Base-by-base conservation (phyloP, 2,113 vertebrate species). In the Festucalex cinctus region DNA sequence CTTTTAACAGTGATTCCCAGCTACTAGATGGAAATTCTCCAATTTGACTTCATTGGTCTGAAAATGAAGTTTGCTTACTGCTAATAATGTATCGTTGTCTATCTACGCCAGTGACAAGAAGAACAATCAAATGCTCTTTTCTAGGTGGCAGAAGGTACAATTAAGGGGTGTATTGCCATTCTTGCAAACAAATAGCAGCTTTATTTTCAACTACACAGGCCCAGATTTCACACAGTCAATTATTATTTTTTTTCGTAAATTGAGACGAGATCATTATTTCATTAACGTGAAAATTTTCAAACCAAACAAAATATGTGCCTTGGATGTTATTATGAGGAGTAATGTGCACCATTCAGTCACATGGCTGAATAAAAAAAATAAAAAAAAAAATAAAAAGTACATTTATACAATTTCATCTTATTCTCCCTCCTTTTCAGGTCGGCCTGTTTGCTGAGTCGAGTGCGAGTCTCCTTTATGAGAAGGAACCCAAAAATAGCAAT, bases 401-500 rank as follows among this genome's bases (percentile, higher is more conserved):
- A 20, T 49, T 49, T 19, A 41, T 41, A 43, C 39, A 14, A 43
- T 6, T 22, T 61, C 20, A n/a, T 66, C 39, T 61, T 60, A 69
- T 63, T 58, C 41, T 68, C 63, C 37, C 24, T 35, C 6, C 8
- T 24, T 20, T 24, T 28, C 24, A 59, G 6, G 20, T 24, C 2
- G 41, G 41, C 41, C 9, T 32, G 44, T 64, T 49, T 51, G 32
- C 46, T 24, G 63, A 63, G 22, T 26, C 13, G 24, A 48, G 24
- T 48, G 5, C 35, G 22, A 1, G 20, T 59, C 24, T 65, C 58
- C 39, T 39, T 78, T 59, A 13, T 65, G 22, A 32, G 70, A 62
- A 68, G 63, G 63, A 82, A 74, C 62, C 32, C 67, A 2, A 61
- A 61, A 66, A 72, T 26, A 68, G 68, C 10, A 48, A 65, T 69